These are phyloP conservation scores for Drosophila ustulata DNA, from an alignment of 2,888 invertebrate species.

Conservation along the genomic window DNA sequence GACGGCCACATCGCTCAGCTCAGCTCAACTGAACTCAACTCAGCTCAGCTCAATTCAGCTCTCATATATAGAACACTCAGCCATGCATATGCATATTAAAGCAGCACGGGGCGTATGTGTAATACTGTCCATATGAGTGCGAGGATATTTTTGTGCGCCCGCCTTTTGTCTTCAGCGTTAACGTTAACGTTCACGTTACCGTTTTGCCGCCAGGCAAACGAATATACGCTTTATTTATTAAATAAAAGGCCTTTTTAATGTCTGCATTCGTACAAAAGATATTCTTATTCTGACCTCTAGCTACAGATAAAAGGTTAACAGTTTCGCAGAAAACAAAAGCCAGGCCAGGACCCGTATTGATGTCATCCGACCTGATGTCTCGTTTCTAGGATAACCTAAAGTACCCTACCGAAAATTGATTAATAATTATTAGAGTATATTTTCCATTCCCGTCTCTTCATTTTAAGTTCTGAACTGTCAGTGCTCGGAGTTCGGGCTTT, in stretches of 20 bases:
- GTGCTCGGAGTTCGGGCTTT: not conserved
- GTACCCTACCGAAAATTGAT: not conserved
- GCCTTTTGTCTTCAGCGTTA: slow-evolving; percentile 60
- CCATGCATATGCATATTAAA: slow-evolving; percentile 71
- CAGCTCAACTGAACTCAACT: not conserved
- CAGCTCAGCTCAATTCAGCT: slow-evolving; percentile 5
- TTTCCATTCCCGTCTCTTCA: not conserved
- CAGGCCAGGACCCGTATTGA: slow-evolving; percentile 6
- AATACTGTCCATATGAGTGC: slow-evolving; percentile 53
- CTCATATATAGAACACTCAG: slow-evolving; percentile 23
- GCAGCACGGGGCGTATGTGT: slow-evolving; percentile 63
- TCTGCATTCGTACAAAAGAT: slow-evolving; percentile 34
- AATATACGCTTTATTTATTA: slow-evolving; percentile 69
- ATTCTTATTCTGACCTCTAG: slow-evolving; percentile 34
- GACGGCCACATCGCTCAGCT: slow-evolving; percentile 20
- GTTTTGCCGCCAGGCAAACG: slow-evolving; percentile 46
- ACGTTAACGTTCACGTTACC: slow-evolving; percentile 25
- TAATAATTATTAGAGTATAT: slow-evolving; percentile 1
- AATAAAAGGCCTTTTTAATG: slow-evolving; percentile 64
- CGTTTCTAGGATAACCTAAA: not conserved
- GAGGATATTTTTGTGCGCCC: slow-evolving; percentile 25
- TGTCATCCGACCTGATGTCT: not conserved
- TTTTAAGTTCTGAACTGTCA: slow-evolving; percentile 32
- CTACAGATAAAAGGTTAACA: slow-evolving; percentile 33
- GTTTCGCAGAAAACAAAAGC: slow-evolving; percentile 15